Evolutionary conservation across 2,797 vertebrate species (phyloP), one percentile per base, ranked within the genome.

Genomic region (Petrocephalus schoutedeni): DNA sequence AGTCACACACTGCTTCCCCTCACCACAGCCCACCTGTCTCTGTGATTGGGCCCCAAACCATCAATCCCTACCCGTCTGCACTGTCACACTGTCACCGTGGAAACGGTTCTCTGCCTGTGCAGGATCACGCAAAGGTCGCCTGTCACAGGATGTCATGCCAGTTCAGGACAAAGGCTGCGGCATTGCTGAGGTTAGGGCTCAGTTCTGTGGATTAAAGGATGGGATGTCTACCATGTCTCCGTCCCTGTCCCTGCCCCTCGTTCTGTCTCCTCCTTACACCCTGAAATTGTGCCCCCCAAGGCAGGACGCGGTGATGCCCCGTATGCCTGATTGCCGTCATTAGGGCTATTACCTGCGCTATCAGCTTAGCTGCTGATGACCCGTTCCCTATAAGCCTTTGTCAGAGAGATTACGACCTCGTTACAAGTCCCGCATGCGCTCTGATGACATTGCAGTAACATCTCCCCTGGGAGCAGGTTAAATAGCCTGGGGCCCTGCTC

Each of bases 181-280:
- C 21, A 5, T 2, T 32, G 14, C 21, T 14, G 54, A 8, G 59
- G 87, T 91, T 89, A 88, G 89, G 87, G 71, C 83, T n/a, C n/a
- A 90, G 93, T 91, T 89, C 91, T 89, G 90, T 89, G 89, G 90
- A 74, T 82, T 45, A 53, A 45, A 58, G 56, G 83, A 85, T 23
- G 28, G 53, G 8, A 56, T 12, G 32, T 56, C 83, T 57, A 10
- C 28, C 83, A 58, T 53, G 12, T 32, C 28, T 19, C 28, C n/a
- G 14, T 28, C 54, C 53, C 7, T 85, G 83, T 85, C 53, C 54
- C 6, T 57, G 51, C 12, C 53, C 28, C 54, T 85, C 14, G 10
- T 56, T 57, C 54, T 32, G 10, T 36, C n/a, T 57, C 23, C 23
- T 57, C 56, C 4, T 19, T 49, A 49, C 8, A 2, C 9, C 19